Evolutionary conservation across 2,113 vertebrate genomes (phyloP), one percentile per base, ranked within the genome.

Genomic region (Eleginops maclovinus): DNA sequence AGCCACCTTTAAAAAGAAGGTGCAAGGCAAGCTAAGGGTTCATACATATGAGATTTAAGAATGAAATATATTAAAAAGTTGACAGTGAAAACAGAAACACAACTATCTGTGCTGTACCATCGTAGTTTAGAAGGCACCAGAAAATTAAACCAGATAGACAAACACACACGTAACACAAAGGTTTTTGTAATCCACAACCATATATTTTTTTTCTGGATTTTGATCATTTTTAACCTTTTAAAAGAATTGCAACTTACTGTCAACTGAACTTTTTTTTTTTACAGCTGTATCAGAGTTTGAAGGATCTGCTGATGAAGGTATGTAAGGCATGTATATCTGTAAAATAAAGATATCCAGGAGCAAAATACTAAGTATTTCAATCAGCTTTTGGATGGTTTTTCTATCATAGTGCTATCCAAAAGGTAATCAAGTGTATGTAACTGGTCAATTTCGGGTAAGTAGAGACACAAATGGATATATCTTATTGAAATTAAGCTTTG

Each of bases 221-320:
- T 62, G 40, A 51, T 54, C 10, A 69, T 21, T 19, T 41, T 62
- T 51, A 41, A 47, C 14, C 21, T 59, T 58, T 60, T 79, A 13
- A 73, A 68, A 49, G 14, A 41, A 19, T 50, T 28, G 31, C 31
- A 5, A 36, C 2, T 54, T 47, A 81, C 2, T 36, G 4, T 36
- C 6, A 11, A 14, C 22, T 4, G 43, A 3, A 5, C 31, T 36
- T 36, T 36, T 36, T 28, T 59, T 59, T 44, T 77, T 74, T 72
- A 49, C 82, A 92, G 88, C 54, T 77, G 41, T 16, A 44, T 88
- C 86, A 50, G 63, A 75, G 0, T 1, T 0, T 3, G 87, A 87
- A 31, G 93, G 88, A 72, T 93, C 93, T 10, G 83, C 12, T 7
- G 49, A 36, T 72, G 51, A 2, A 1, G 85, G 93, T 93, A 84